Conservation (phyloP, 1,140 invertebrate genomes). For the Drosophila ogumai region DNA sequence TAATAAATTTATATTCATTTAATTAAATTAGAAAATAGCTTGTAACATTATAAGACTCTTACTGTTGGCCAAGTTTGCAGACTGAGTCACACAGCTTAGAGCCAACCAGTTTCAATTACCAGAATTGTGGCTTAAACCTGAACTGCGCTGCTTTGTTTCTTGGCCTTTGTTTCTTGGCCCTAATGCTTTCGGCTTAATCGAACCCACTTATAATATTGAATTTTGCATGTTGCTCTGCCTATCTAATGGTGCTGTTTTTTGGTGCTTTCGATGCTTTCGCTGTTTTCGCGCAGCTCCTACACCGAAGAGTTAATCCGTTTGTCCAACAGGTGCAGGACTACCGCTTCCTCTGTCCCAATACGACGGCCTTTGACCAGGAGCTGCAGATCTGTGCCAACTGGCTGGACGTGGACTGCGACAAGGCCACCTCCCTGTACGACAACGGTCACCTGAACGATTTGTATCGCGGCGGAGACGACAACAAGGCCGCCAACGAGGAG, state of each 20-base stretch:
- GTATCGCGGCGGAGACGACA: constrained; percentile 89
- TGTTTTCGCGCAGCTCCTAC: constrained; percentile 69
- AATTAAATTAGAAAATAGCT: not conserved
- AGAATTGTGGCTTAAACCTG: not conserved
- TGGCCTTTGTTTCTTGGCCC: constrained; percentile 16
- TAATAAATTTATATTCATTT: not conserved
- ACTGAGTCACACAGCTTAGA: not conserved
- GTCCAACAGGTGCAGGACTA: constrained; percentile 89
- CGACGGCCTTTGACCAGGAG: constrained; percentile 96
- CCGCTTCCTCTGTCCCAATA: constrained; percentile 95
- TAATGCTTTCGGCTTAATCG: constrained; percentile 44
- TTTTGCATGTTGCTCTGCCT: constrained; percentile 81
- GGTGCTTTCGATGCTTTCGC: constrained; percentile 57
- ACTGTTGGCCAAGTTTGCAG: not conserved
- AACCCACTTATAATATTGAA: constrained; percentile 62
- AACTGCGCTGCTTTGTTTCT: not conserved
- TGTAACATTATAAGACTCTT: not conserved
- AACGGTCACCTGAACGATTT: constrained; percentile 93
- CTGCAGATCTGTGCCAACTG: constrained; percentile 96
- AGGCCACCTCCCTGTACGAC: constrained; percentile 91
- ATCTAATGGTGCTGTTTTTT: constrained; percentile 67
- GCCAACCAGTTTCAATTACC: constrained; percentile 22
- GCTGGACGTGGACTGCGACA: constrained; percentile 94
- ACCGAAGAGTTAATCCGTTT: constrained; percentile 80
- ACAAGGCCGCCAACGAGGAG: constrained; percentile 88